Base-by-base conservation (phyloP, 1,140 invertebrate genomes). In the Panagrolaimus sp. region DNA sequence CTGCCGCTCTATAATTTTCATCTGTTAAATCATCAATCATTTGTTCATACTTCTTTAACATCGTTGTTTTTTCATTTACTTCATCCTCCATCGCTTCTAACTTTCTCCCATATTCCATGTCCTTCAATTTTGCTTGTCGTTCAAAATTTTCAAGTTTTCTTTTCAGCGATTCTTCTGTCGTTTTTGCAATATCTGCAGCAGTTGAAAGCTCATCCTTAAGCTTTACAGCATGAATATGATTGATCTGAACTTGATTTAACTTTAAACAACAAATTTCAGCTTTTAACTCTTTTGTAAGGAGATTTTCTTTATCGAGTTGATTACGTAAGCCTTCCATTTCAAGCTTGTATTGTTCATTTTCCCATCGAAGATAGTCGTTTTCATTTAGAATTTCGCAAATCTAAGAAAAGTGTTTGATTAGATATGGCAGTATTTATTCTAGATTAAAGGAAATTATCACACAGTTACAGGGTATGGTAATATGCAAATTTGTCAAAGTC, bases 291-390 rank as follows among this genome's bases (percentile, higher is more conserved):
- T 57, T 57, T 8, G 51, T 57, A 0, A 57, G 5, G 1, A 57
- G 27, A 27, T 57, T 57, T 57, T 57, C 51, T 11, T 20, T 27
- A 25, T 57, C 51, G 0, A 57, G 4, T 27, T 57, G 51, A 25
- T 57, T 57, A 13, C 51, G 11, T 1, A 57, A 27, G 20, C 51
- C 27, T 1, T 16, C 51, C 51, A 57, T 57, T 57, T 57, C 51
- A 27, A 57, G n/a, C 4, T 25, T 57, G 5, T 25, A 57, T 57
- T 57, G 51, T 9, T 57, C 51, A 23, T 57, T 57, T 16, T 57
- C 51, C 51, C 51, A 57, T n/a, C 51, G 51, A 25, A 57, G 51
- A 27, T n/a, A 57, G 11, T 57, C 51, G n/a, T 57, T 57, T 23
- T 57, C 51, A 20, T 57, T 57, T 2, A 57, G 5, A 16, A 57